Evolutionary conservation across 1,140 invertebrate genomes (phyloP), one percentile per base, ranked within the genome.

Genomic region (Glossosoma conforme): DNA sequence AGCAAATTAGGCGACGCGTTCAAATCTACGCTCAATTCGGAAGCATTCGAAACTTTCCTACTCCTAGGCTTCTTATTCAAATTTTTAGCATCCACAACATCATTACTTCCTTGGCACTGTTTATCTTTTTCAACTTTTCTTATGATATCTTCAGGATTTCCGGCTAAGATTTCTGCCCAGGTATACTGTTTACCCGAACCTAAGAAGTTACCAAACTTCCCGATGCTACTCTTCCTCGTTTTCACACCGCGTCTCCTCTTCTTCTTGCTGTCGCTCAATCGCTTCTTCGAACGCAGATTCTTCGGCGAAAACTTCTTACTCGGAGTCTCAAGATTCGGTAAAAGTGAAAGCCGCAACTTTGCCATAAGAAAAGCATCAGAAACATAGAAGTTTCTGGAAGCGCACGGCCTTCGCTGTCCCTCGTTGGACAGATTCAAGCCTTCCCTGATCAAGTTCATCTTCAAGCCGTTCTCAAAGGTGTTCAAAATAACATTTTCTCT

Each of bases 61-160:
- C 72, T 72, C 48, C 70, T 62, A 22, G 71, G 72, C 50, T 72
- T 74, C 54, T 67, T 71, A 35, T 60, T 69, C 11, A 60, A 54
- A 24, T 68, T 65, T 44, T 69, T 68, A 48, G 70, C 67, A 36
- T 74, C 69, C 13, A 68, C 58, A n/a, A 67, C 44, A 25, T 64
- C 24, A 37, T 54, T 65, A n/a, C 48, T 57, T 20, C 28, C 52
- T 44, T 61, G 61, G n/a, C 59, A 53, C 14, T 61, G 57, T n/a
- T 62, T 50, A 9, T 47, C 44, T 28, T 61, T 65, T 20, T 50
- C 49, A 40, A 36, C 68, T 46, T 74, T 75, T 45, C 75, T 70
- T 3, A 78, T 67, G 9, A 80, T 74, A 52, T 72, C 60, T 59
- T 80, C 78, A 3, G 78, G 78, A 58, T 80, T 77, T 6, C 67